Conservation (phyloP, 2,888 invertebrate species). For the Mamestra brassicae region DNA sequence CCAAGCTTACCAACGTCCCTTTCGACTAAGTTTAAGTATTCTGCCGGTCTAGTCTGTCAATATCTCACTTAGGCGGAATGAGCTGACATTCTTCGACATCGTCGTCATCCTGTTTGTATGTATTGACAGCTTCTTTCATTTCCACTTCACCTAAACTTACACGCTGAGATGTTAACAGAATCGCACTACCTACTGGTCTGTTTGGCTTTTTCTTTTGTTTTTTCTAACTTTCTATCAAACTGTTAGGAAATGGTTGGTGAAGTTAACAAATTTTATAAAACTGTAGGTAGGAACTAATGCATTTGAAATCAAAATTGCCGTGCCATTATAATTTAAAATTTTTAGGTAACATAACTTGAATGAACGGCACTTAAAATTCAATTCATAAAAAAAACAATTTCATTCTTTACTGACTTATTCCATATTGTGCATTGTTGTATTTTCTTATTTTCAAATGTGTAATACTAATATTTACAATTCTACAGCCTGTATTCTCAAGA, state of each 20-base stretch:
- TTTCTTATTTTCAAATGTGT: not conserved
- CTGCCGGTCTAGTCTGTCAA: not conserved
- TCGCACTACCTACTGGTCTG: not conserved
- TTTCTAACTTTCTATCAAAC: not conserved
- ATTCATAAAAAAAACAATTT: not conserved
- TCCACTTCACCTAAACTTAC: too few relatives aligned
- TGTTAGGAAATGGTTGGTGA: not conserved
- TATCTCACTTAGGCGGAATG: too few relatives aligned
- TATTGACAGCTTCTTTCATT: too few relatives aligned
- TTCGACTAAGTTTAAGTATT: slow-evolving; percentile 2
- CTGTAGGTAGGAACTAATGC: too few relatives aligned
- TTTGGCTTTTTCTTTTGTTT: not conserved
- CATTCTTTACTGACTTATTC: not conserved
- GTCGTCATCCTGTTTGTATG: too few relatives aligned
- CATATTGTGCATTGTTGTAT: not conserved
- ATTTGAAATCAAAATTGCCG: not conserved
- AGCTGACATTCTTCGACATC: too few relatives aligned
- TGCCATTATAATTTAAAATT: not conserved
- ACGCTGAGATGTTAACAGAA: too few relatives aligned
- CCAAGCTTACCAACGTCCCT: not conserved
- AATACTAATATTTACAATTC: not conserved
- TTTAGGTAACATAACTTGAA: not conserved
- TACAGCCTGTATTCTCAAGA: not conserved
- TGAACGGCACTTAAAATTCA: not conserved
- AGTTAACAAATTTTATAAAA: slow-evolving; percentile 4